A percentile compares a stretch with the other conserved stretches of the same genome.
These are phyloP conservation scores for Drosophila eohydei DNA, from an alignment of 2,888 invertebrate genomes.

Conservation along the genomic window DNA sequence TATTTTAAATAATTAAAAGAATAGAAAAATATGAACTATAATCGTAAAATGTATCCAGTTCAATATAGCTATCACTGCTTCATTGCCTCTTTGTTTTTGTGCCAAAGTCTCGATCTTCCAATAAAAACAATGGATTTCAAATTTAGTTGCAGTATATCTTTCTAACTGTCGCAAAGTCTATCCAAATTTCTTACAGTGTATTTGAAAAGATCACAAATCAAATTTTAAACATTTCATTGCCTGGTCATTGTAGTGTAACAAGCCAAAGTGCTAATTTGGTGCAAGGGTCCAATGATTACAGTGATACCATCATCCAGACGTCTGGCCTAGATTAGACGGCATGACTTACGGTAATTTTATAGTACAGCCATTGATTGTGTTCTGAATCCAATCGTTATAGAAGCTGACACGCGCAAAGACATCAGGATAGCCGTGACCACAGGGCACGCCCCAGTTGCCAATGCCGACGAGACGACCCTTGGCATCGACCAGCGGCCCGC, in stretches of 20 bases:
- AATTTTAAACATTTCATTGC: neutral
- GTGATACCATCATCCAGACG: constrained; percentile 51
- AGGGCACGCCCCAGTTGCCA: constrained; percentile 84
- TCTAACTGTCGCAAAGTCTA: neutral
- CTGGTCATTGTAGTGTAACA: neutral
- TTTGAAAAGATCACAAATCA: neutral
- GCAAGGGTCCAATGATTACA: constrained; percentile 25
- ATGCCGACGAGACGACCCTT: constrained; percentile 81
- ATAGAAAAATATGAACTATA: too few species aligned
- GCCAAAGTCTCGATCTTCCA: too few species aligned
- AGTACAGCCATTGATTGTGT: constrained; percentile 77
- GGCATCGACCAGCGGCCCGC: constrained; percentile 80
- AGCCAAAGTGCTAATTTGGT: constrained; percentile 24
- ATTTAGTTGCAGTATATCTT: neutral
- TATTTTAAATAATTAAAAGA: too few species aligned
- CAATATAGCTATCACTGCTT: too few species aligned
- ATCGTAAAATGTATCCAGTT: too few species aligned
- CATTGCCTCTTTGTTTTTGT: too few species aligned
- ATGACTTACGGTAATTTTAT: constrained; percentile 20
- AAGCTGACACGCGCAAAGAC: constrained; percentile 80
- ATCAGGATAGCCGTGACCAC: constrained; percentile 82
- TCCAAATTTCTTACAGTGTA: neutral
- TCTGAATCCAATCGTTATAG: constrained; percentile 81
- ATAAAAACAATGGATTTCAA: too few species aligned
- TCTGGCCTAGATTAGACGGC: constrained; percentile 32